phyloP scores from a whole-genome alignment of 2,113 vertebrate genomes.

The Hirundichthys speculiger region DNA sequence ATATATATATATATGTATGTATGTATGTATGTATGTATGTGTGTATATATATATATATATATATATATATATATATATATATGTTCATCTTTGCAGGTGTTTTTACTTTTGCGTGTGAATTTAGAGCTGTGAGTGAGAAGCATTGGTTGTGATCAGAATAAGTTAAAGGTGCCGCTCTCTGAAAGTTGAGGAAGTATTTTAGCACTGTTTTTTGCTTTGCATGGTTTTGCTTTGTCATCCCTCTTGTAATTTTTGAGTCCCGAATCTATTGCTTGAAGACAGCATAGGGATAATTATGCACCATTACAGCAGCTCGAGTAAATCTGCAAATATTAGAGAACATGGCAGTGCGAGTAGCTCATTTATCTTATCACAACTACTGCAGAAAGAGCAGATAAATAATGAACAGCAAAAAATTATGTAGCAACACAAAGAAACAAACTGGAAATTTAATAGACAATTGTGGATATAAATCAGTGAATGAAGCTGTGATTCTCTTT shows the following conservation, averaged over 20 bases:
- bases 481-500: constrained; percentile 19
- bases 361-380: constrained; percentile 12
- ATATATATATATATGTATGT: too few species aligned
- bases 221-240: constrained; percentile 32
- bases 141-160: neutral
- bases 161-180: constrained; percentile 11
- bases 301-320: constrained; percentile 3
- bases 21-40: too few species aligned
- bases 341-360: constrained; percentile 1
- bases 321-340: constrained; percentile 5
- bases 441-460: constrained; percentile 12
- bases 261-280: constrained; percentile 4
- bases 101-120: neutral
- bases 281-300: neutral
- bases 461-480: constrained; percentile 27
- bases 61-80: too few species aligned
- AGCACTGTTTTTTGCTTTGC: too few species aligned
- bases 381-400: constrained; percentile 29
- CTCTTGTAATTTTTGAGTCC: constrained; percentile 16
- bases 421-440: neutral
- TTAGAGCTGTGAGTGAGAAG: neutral
- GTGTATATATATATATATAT: too few species aligned
- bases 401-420: constrained; percentile 8
- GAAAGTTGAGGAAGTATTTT: constrained; percentile 1
- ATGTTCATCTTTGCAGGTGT: neutral